phyloP scores from a whole-genome alignment of 2,113 vertebrate genomes.

The Geococcyx californianus region DNA sequence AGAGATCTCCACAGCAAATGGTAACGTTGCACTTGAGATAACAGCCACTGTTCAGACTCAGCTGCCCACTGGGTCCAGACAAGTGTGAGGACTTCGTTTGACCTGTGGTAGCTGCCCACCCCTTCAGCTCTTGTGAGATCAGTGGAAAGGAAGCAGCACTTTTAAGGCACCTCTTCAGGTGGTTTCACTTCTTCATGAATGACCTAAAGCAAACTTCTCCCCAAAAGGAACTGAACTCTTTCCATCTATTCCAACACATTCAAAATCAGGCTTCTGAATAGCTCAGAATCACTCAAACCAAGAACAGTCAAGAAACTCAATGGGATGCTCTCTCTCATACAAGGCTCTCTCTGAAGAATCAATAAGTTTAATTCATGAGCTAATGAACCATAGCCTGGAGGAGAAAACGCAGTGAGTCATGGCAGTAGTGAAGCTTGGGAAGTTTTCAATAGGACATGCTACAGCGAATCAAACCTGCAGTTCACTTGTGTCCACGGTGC shows the following conservation, averaged over 20 bases:
- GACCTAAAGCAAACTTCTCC: neutral
- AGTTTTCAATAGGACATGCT: neutral
- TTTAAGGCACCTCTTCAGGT: neutral
- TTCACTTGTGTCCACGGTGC: fast-evolving
- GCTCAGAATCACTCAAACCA: neutral
- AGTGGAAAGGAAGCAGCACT: neutral
- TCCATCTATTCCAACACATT: neutral
- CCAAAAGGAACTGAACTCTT: neutral
- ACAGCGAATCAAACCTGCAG: neutral
- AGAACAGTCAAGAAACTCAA: neutral
- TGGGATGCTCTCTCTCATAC: neutral
- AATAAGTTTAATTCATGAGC: neutral
- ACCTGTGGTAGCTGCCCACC: neutral
- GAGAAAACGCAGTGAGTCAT: neutral
- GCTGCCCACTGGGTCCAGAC: neutral
- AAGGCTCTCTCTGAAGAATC: neutral
- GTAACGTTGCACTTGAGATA: neutral
- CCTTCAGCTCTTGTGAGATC: neutral
- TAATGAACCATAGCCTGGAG: neutral
- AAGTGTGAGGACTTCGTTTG: neutral
- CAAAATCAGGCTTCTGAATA: neutral
- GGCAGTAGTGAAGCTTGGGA: neutral
- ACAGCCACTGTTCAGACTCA: neutral
- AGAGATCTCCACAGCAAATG: slow-evolving; percentile 44
- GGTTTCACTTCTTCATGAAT: neutral